Evolutionary conservation across 30 jellyfish, hydroid and myxozoan species (phyloP), one percentile per base, ranked within the genome.

Genomic region (Cassiopea xamachana): DNA sequence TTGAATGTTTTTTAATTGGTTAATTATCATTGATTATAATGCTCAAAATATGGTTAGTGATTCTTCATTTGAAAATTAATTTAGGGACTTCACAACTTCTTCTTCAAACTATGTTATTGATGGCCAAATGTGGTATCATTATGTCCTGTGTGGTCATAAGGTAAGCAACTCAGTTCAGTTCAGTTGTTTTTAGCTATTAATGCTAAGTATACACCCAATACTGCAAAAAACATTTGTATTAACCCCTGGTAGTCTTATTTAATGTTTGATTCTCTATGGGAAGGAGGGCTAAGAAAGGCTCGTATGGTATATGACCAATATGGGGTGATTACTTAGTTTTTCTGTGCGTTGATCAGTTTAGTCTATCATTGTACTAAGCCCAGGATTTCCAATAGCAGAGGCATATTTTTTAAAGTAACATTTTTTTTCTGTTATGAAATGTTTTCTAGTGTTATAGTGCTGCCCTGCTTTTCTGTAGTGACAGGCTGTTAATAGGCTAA

Each of bases 61-160:
- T 76, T 78, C 49, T 60, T 18, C 17, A 3, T 55, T 55, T 55
- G 64, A 55, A 55, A 50, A 44, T 8, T 93, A 27, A 27, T 59
- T 60, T 87, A 95, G 98, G 44, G 98, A 91, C 49, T 87, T 69
- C 83, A 87, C 93, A 44, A 72, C 84, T 5, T 87, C 94, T 58
- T 55, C 93, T 44, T 80, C 94, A 69, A 77, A 73, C 15, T 86
- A 90, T 78, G 84, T 45, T 46, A 95, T 95, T 44, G 87, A 77
- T 86, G 98, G 98, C n/a, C 96, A 95, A 73, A 49, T 71, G 60
- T 95, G 98, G 98, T 84, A 80, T 73, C 97, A 95, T 81, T 95
- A 95, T 91, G 92, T 87, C 46, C 59, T 90, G 46, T 95, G 98
- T 87, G 98, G 98, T 1, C 97, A 89, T 74, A 95, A 95, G 98